A percentile compares a stretch with the other conserved stretches of the same genome.
phyloP scores from a whole-genome alignment of 2,888 invertebrate genomes.

The Xestia sexstrigata region DNA sequence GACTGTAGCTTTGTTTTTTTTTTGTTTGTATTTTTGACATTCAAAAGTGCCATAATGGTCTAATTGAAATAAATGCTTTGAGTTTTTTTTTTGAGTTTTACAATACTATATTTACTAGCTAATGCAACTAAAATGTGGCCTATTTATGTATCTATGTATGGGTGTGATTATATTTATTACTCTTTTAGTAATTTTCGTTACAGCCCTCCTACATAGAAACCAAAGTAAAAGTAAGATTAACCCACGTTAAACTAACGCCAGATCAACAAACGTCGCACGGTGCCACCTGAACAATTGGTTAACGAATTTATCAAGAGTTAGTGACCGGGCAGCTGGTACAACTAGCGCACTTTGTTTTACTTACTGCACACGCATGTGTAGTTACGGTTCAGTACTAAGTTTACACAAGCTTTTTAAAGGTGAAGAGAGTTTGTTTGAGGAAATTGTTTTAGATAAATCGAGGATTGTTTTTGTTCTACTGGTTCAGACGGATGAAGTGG shows the following conservation, averaged over 20 bases:
- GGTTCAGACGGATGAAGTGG: neutral
- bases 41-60: too few species aligned
- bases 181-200: neutral
- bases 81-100: too few species aligned
- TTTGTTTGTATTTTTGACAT: too few species aligned
- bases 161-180: too few species aligned
- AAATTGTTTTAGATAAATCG: conserved; percentile 52
- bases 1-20: too few species aligned
- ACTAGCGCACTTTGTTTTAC: conserved; percentile 59
- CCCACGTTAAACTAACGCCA: neutral
- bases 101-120: too few species aligned
- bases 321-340: conserved; percentile 62
- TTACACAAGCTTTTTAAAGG: conserved; percentile 51
- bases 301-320: conserved; percentile 69
- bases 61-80: too few species aligned
- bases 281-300: conserved; percentile 56
- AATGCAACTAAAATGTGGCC: too few species aligned
- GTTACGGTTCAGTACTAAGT: conserved; percentile 41
- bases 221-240: conserved; percentile 1
- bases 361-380: conserved; percentile 52
- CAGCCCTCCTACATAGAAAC: neutral
- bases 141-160: too few species aligned
- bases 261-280: conserved; percentile 28
- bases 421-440: conserved; percentile 33
- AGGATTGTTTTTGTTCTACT: conserved; percentile 13